Percentiles rank a stretch among this genome's conserved stretches.
phyloP scores from a whole-genome alignment of 2,113 vertebrate species.

The Pan troglodytes region NHGRI_mPanTro3-v2.1_pri NC_072404.2:103300001-103300500 shows the following conservation, averaged over 20 bases:
- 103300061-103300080: background rate
- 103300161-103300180: background rate
- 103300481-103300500: background rate
- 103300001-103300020: background rate
- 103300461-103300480: background rate
- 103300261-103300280: background rate
- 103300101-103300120: background rate
- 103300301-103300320: background rate
- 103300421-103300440: background rate
- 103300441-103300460: background rate
- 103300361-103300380: background rate
- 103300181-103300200: background rate
- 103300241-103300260: background rate
- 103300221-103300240: background rate
- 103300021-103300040: background rate
- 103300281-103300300: background rate
- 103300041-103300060: background rate
- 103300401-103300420: background rate
- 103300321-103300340: background rate
- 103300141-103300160: background rate
- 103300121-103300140: background rate
- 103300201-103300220: background rate
- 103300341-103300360: background rate
- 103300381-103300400: background rate
- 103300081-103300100: background rate